Percentiles rank a stretch among this genome's conserved stretches.
phyloP scores from a whole-genome alignment of 2,888 invertebrate species.

The Adela reaumurella region DNA sequence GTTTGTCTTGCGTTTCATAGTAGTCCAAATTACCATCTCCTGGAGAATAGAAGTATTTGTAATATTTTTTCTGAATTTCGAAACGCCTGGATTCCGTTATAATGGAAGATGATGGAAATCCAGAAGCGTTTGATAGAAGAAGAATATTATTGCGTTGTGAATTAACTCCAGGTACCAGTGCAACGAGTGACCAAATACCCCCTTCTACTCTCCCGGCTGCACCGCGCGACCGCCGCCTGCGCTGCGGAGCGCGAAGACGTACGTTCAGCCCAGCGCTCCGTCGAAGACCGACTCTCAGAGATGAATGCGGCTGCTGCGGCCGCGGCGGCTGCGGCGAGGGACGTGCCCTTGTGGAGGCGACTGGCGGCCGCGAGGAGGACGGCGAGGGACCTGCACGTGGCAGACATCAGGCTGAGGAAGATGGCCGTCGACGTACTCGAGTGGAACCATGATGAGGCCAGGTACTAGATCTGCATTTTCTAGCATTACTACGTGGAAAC shows the following conservation, averaged over 20 bases:
- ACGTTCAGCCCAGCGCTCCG: conserved; percentile 85
- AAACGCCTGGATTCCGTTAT: too few relatives aligned
- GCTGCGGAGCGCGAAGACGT: conserved; percentile 81
- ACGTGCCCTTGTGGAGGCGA: conserved; percentile 83
- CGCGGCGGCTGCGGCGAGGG: conserved; percentile 84
- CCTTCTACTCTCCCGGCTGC: conserved; percentile 80
- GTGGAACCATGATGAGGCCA: conserved; percentile 92
- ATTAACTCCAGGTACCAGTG: conserved; percentile 80
- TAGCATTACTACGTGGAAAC: too few relatives aligned
- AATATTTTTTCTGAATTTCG: too few relatives aligned
- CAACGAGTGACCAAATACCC: conserved; percentile 97
- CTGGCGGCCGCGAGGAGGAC: conserved; percentile 75
- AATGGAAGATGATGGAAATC: too few relatives aligned
- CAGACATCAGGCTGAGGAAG: conserved; percentile 86
- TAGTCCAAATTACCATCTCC: too few relatives aligned
- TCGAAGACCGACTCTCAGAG: conserved; percentile 89
- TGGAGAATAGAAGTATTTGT: too few relatives aligned
- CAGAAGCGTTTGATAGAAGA: too few relatives aligned
- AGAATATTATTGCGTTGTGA: too few relatives aligned
- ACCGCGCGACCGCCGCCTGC: conserved; percentile 85
- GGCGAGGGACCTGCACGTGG: conserved; percentile 81
- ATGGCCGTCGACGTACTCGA: conserved; percentile 91
- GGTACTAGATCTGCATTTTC: conserved; percentile 18
- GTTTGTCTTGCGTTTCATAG: too few relatives aligned
- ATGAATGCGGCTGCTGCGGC: conserved; percentile 93